A percentile compares a stretch with the other conserved stretches of the same genome.
These are phyloP conservation scores for Heliothis virescens DNA, from an alignment of 1,140 invertebrate genomes.

Conservation along the genomic window DNA sequence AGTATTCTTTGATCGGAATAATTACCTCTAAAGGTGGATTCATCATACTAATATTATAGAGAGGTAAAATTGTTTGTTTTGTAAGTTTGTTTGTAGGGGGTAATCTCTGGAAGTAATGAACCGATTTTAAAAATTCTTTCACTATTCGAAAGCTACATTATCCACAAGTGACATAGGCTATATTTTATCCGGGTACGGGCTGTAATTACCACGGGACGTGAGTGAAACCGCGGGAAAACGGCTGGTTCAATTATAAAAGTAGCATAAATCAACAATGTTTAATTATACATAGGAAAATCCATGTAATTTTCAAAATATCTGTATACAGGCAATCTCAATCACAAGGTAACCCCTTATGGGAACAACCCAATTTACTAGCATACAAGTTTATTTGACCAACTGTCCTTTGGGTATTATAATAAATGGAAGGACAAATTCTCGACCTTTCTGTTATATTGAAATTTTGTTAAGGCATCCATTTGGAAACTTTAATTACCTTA, in stretches of 20 bases:
- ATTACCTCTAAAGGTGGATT: too few species aligned
- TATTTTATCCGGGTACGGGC: too few species aligned
- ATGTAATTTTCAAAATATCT: conserved; percentile 67
- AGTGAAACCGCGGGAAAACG: too few species aligned
- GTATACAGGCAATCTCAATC: conserved; percentile 75
- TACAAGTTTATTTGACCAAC: conserved; percentile 82
- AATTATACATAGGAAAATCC: conserved; percentile 37
- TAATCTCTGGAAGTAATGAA: too few species aligned
- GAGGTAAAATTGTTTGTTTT: too few species aligned
- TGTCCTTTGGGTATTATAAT: conserved; percentile 77
- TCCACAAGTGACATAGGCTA: too few species aligned
- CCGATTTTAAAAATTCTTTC: too few species aligned
- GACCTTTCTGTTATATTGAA: conserved; percentile 73
- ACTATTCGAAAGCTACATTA: too few species aligned
- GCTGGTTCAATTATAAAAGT: neutral
- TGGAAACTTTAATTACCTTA: conserved; percentile 57
- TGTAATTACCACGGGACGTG: too few species aligned
- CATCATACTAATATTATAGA: too few species aligned
- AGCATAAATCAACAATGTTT: conserved; percentile 24
- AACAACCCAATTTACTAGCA: conserved; percentile 82
- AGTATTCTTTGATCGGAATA: too few species aligned
- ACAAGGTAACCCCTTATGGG: conserved; percentile 75
- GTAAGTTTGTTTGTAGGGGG: too few species aligned
- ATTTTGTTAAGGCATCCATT: conserved; percentile 68
- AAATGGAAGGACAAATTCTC: conserved; percentile 77